phyloP scores from a whole-genome alignment of 1,140 invertebrate genomes.

The Mylabris phalerata region DNA sequence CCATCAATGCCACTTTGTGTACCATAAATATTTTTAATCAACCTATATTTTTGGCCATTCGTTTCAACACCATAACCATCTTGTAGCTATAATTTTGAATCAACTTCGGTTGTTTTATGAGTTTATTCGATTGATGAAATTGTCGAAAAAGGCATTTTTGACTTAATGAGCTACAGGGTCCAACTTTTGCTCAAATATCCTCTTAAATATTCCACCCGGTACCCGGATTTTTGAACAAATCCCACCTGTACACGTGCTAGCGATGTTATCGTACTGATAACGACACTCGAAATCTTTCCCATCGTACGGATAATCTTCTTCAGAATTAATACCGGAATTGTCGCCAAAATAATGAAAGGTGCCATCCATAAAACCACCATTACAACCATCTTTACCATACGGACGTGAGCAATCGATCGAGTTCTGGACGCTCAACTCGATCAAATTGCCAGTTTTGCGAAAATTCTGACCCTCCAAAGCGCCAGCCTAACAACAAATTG shows the following conservation, averaged over 20 bases:
- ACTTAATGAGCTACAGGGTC: too few species aligned
- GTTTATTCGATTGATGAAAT: too few species aligned
- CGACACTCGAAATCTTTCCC: conserved; percentile 49
- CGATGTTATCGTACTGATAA: conserved; percentile 50
- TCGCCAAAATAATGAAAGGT: too few species aligned
- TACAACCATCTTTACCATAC: too few species aligned
- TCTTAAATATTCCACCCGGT: too few species aligned
- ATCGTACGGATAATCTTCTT: conserved; percentile 47
- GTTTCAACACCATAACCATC: conserved; percentile 65
- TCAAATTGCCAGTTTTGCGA: conserved; percentile 59
- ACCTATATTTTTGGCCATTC: conserved; percentile 63
- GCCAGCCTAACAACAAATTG: conserved; percentile 47
- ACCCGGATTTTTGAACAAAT: background rate
- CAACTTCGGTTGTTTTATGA: too few species aligned
- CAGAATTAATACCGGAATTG: conserved; percentile 28
- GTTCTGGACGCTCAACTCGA: conserved; percentile 60
- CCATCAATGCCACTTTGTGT: conserved; percentile 63
- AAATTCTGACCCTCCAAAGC: conserved; percentile 73
- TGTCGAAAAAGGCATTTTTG: too few species aligned
- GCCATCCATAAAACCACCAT: too few species aligned
- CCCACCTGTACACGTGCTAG: conserved; percentile 45
- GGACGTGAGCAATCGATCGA: conserved; percentile 51
- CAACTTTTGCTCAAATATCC: too few species aligned
- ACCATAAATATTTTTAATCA: conserved; percentile 75
- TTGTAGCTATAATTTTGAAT: too few species aligned